These are phyloP conservation scores for Ploceus nigricollis DNA, from an alignment of 2,113 vertebrate genomes.

Conservation along the genomic window DNA sequence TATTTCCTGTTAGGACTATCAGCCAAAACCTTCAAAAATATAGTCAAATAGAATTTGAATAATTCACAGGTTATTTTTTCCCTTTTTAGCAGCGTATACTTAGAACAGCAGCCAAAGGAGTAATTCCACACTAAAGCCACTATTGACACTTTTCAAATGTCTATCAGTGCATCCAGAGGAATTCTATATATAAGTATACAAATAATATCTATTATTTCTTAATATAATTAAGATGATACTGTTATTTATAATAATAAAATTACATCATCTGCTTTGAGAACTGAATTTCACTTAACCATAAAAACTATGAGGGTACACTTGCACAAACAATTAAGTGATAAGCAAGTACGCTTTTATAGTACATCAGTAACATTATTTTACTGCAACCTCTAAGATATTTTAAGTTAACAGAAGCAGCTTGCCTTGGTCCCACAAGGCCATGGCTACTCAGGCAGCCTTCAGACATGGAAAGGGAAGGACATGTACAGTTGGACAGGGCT, in stretches of 20 bases:
- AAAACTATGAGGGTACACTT: background rate
- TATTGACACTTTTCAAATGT: background rate
- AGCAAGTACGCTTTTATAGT: background rate
- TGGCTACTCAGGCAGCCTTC: background rate
- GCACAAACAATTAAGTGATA: background rate
- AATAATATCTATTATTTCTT: background rate
- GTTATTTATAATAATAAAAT: background rate
- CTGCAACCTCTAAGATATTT: background rate
- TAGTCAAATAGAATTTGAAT: background rate
- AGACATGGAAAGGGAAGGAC: background rate
- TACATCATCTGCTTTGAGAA: background rate
- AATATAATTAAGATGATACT: background rate
- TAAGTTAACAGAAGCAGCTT: background rate
- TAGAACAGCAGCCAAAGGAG: background rate
- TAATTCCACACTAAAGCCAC: background rate
- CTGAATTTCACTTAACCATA: background rate
- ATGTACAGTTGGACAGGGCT: accelerated
- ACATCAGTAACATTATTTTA: background rate
- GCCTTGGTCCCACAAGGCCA: background rate
- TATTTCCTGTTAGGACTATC: background rate
- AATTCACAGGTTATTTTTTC: background rate
- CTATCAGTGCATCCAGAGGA: background rate
- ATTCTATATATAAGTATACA: background rate
- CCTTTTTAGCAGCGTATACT: background rate
- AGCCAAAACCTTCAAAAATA: background rate